Conservation (phyloP, 1,140 invertebrate genomes). For the Micrasema minimum region DNA sequence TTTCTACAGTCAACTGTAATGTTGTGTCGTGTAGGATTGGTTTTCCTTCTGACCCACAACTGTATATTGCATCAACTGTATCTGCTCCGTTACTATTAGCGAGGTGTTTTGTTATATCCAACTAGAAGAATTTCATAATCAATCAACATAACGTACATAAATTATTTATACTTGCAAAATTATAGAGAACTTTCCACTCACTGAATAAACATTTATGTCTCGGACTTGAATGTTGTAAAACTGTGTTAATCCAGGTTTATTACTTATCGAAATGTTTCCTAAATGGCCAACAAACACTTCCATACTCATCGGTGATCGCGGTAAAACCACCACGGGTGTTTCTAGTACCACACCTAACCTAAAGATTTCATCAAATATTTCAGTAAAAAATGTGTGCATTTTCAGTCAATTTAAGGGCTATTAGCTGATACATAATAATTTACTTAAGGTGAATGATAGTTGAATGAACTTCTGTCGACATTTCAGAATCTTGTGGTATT, state of each 20-base stretch:
- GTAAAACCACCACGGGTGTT: constrained; percentile 90
- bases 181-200: constrained; percentile 51
- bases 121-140: constrained; percentile 34
- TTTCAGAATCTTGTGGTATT: constrained; percentile 59
- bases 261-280: constrained; percentile 83
- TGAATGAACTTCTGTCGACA: constrained; percentile 55
- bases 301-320: constrained; percentile 78
- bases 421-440: constrained; percentile 16
- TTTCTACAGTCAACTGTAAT: constrained; percentile 49
- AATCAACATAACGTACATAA: background rate
- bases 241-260: constrained; percentile 62
- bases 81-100: constrained; percentile 22
- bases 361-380: constrained; percentile 30
- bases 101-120: constrained; percentile 42
- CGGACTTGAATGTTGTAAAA: constrained; percentile 75
- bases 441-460: constrained; percentile 60
- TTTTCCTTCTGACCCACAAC: constrained; percentile 46
- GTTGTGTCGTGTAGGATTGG: constrained; percentile 58
- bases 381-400: background rate
- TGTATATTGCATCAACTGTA: constrained; percentile 46
- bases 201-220: constrained; percentile 88
- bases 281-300: constrained; percentile 93
- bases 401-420: constrained; percentile 18
- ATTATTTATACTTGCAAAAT: background rate
- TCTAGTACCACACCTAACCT: constrained; percentile 83